A percentile compares a stretch with the other conserved stretches of the same genome.
phyloP scores from a whole-genome alignment of 2,797 vertebrate genomes.

The Syngnathus rostellatus region DNA sequence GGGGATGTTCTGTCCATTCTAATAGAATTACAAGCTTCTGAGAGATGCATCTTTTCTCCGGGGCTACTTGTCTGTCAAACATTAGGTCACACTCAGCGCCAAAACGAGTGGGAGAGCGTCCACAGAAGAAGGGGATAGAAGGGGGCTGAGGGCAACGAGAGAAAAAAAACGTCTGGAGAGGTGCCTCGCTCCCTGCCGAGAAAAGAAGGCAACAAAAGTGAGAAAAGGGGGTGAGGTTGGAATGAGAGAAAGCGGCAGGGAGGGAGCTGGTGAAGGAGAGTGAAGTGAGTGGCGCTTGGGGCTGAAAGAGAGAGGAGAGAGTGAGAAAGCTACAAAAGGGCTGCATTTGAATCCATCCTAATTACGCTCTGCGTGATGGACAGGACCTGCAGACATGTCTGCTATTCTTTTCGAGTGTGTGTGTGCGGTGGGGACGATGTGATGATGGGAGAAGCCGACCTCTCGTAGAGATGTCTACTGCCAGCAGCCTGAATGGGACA shows the following conservation, averaged over 20 bases:
- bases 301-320: constrained; percentile 57
- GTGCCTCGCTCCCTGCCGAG: constrained; percentile 59
- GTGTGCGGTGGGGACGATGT: constrained; percentile 35
- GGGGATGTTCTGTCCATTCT: constrained; percentile 57
- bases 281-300: constrained; percentile 44
- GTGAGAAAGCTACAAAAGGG: constrained; percentile 65
- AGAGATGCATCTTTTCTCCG: constrained; percentile 65
- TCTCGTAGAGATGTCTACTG: constrained; percentile 69
- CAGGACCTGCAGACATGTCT: constrained; percentile 68
- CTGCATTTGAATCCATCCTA: constrained; percentile 67
- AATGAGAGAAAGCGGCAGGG: constrained; percentile 34
- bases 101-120: constrained; percentile 20
- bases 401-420: constrained; percentile 50
- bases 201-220: constrained; percentile 63
- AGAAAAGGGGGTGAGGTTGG: constrained; percentile 34
- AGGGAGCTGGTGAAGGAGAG: constrained; percentile 46
- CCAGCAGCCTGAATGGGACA: constrained; percentile 69
- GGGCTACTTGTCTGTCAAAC: constrained; percentile 72
- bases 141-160: constrained; percentile 38
- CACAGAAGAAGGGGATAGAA: constrained; percentile 9
- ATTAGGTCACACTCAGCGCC: constrained; percentile 70
- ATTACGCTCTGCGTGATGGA: constrained; percentile 69
- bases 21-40: constrained; percentile 70
- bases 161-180: constrained; percentile 54
- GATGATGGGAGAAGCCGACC: constrained; percentile 48